Percentiles rank a stretch among this genome's conserved stretches.
These are phyloP conservation scores for Edolisoma coerulescens DNA, from an alignment of 2,113 vertebrate species.

Conservation along the genomic window DNA sequence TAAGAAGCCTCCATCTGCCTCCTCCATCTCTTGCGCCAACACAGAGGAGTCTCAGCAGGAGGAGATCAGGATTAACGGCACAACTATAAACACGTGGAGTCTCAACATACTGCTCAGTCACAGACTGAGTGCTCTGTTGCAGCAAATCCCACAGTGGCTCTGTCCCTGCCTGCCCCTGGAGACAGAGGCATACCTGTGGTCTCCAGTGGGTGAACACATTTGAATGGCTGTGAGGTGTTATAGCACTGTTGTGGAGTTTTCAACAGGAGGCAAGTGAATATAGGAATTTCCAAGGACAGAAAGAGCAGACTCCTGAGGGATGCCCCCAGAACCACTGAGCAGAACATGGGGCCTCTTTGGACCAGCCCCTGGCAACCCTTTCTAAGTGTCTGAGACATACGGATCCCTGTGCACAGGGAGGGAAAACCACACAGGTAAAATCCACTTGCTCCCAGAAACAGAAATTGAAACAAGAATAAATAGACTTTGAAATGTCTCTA, in stretches of 20 bases:
- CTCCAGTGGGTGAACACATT: background rate
- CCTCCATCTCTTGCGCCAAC: background rate
- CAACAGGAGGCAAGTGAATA: background rate
- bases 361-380: background rate
- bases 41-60: background rate
- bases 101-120: background rate
- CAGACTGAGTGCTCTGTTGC: background rate
- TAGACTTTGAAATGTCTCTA: constrained; percentile 70
- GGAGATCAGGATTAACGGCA: background rate
- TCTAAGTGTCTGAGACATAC: background rate
- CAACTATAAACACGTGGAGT: accelerated
- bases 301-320: background rate
- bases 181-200: background rate
- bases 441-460: background rate
- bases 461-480: constrained; percentile 5
- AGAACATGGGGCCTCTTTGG: background rate
- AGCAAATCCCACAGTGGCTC: background rate
- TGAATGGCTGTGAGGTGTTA: background rate
- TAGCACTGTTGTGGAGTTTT: background rate
- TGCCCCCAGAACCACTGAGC: background rate
- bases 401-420: background rate
- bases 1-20: background rate
- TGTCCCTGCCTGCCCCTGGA: background rate
- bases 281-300: background rate
- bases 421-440: background rate